Evolutionary conservation across 2,888 invertebrate species (phyloP).

Genomic region (Athetis lepigone): DNA sequence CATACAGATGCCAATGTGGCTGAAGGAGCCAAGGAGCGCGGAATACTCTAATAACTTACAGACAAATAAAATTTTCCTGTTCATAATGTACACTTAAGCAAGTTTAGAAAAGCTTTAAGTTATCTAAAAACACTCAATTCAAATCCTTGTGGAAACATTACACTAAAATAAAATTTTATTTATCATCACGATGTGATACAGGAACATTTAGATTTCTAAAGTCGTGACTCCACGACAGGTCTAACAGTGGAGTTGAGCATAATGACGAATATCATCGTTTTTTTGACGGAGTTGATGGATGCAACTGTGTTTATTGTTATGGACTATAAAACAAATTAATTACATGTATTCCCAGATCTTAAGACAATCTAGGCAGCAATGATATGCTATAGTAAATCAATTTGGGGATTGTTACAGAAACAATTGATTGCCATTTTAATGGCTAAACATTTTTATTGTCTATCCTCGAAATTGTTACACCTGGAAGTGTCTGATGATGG

Average conservation of each 20-base stretch:
- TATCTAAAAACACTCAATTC: constrained; percentile 19
- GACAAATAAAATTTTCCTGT: constrained; percentile 5
- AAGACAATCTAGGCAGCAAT: constrained; percentile 31
- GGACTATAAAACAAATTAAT: constrained; percentile 47
- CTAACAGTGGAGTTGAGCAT: constrained; percentile 28
- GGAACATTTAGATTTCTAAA: constrained; percentile 43
- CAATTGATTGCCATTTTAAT: constrained; percentile 58
- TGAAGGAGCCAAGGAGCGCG: background rate
- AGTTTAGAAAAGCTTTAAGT: constrained; percentile 7
- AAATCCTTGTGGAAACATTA: constrained; percentile 37
- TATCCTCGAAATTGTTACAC: constrained; percentile 63
- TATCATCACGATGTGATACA: constrained; percentile 37
- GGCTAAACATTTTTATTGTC: constrained; percentile 47
- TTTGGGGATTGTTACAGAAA: constrained; percentile 59
- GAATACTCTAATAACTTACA: background rate
- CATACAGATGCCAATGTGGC: constrained; percentile 16
- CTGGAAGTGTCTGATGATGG: constrained; percentile 58
- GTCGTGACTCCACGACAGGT: constrained; percentile 58
- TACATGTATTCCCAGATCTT: constrained; percentile 43
- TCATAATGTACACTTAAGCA: background rate
- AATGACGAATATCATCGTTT: constrained; percentile 39
- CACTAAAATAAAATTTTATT: constrained; percentile 47
- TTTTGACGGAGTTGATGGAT: constrained; percentile 36
- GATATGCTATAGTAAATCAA: constrained; percentile 58
- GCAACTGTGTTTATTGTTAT: constrained; percentile 56